Conservation (phyloP, 2,113 vertebrate genomes). For the Thamnophis sirtalis region DNA sequence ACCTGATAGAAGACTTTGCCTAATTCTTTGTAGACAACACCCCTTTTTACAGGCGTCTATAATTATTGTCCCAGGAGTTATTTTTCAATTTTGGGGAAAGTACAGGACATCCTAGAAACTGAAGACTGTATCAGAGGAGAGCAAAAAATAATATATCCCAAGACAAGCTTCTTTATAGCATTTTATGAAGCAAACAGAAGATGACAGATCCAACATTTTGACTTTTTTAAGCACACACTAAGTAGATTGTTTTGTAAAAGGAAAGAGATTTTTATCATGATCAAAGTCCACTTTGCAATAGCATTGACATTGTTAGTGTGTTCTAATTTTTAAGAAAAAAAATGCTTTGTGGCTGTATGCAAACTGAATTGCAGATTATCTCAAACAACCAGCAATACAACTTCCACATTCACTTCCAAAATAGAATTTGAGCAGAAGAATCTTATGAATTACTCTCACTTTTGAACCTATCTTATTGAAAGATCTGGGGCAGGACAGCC, state of each 20-base stretch:
- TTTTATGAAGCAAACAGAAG: background rate
- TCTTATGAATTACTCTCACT: background rate
- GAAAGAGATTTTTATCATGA: fast-evolving
- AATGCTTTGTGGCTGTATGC: background rate
- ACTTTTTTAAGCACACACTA: background rate
- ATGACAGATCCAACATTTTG: background rate
- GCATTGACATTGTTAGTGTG: fast-evolving
- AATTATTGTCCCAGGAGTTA: background rate
- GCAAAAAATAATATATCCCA: background rate
- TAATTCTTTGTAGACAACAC: background rate
- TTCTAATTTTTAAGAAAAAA: background rate
- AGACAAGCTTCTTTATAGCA: background rate
- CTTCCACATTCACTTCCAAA: background rate
- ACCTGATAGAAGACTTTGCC: slow-evolving; percentile 9
- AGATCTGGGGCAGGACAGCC: background rate
- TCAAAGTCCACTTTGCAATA: fast-evolving
- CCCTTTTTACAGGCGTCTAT: background rate
- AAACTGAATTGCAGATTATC: background rate
- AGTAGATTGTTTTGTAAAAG: background rate
- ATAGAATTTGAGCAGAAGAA: background rate
- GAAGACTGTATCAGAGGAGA: background rate
- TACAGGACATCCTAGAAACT: background rate
- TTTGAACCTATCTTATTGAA: background rate
- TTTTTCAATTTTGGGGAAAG: background rate
- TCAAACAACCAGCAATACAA: background rate